A percentile compares a stretch with the other conserved stretches of the same genome.
phyloP scores from a whole-genome alignment of 1,140 invertebrate species.

The Sycophila sp. region DNA sequence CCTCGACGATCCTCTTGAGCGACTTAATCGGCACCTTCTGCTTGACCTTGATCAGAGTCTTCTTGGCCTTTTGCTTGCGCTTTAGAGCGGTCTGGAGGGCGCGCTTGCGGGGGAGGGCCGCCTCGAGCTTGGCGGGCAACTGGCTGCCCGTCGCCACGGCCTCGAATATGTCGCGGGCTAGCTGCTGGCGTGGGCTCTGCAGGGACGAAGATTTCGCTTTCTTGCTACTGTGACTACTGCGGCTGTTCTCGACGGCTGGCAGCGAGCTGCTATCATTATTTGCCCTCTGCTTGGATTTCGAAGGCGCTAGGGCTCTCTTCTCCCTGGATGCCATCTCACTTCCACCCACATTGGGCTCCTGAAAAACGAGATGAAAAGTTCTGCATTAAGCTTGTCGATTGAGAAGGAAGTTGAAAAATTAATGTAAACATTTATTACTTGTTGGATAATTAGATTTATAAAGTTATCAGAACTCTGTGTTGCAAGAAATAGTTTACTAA shows the following conservation, averaged over 20 bases:
- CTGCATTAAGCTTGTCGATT: too few relatives aligned
- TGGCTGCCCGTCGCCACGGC: slow-evolving; percentile 55
- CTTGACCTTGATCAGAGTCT: slow-evolving; percentile 58
- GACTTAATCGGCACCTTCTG: slow-evolving; percentile 58
- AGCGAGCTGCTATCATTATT: slow-evolving; percentile 56
- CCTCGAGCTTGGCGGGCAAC: slow-evolving; percentile 57
- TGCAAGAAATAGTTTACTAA: too few relatives aligned
- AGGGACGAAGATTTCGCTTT: background rate
- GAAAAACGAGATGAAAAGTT: too few relatives aligned
- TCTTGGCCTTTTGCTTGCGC: slow-evolving; percentile 56
- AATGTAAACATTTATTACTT: too few relatives aligned
- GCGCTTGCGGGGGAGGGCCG: slow-evolving; percentile 60
- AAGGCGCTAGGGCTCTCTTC: slow-evolving; percentile 66
- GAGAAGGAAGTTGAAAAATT: too few relatives aligned
- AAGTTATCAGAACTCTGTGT: too few relatives aligned
- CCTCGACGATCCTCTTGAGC: slow-evolving; percentile 52
- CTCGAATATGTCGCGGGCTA: slow-evolving; percentile 53
- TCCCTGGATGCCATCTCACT: slow-evolving; percentile 69
- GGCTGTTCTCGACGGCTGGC: background rate
- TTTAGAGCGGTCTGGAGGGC: slow-evolving; percentile 54
- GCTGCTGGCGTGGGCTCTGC: slow-evolving; percentile 47
- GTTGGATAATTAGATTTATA: too few relatives aligned
- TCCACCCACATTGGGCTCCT: slow-evolving; percentile 67
- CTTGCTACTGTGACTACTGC: background rate
- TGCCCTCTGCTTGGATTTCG: slow-evolving; percentile 64